phyloP scores from a whole-genome alignment of 2,797 vertebrate species.

The Dipus sagitta region DNA sequence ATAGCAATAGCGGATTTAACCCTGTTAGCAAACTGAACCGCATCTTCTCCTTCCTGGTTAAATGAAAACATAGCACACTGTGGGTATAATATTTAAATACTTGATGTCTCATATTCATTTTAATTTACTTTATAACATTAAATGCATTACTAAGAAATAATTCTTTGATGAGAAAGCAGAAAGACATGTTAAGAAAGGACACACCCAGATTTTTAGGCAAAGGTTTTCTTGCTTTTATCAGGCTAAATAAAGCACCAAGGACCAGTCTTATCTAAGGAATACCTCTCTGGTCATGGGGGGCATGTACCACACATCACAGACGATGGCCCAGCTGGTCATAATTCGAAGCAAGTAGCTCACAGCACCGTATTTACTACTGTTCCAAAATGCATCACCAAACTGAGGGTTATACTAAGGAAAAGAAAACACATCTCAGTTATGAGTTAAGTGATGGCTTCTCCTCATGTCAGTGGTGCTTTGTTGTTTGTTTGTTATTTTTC shows the following conservation, averaged over 20 bases:
- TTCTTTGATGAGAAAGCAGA: slow-evolving; percentile 33
- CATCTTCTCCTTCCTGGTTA: slow-evolving; percentile 93
- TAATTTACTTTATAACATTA: slow-evolving; percentile 43
- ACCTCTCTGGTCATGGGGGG: slow-evolving; percentile 96
- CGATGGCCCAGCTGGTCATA: slow-evolving; percentile 99
- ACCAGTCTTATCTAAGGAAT: slow-evolving; percentile 10
- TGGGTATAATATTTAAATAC: background rate
- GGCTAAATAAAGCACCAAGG: slow-evolving; percentile 19
- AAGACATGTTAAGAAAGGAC: background rate
- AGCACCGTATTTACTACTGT: slow-evolving; percentile 95
- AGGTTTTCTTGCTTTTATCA: background rate
- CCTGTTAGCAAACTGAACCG: slow-evolving; percentile 95
- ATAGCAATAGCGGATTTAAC: slow-evolving; percentile 95
- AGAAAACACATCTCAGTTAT: slow-evolving; percentile 28
- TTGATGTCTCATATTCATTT: background rate
- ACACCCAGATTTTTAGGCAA: background rate
- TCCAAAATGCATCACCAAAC: slow-evolving; percentile 98
- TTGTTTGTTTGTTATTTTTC: background rate
- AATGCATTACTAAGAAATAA: background rate
- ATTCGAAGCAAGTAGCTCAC: slow-evolving; percentile 96
- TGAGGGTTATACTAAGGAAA: slow-evolving; percentile 94
- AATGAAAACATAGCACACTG: background rate
- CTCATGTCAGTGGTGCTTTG: background rate
- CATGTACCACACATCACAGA: slow-evolving; percentile 97
- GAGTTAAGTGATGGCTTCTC: background rate